Evolutionary conservation across 2,113 vertebrate genomes (phyloP).

Genomic region (Falcunculus frontatus): DNA sequence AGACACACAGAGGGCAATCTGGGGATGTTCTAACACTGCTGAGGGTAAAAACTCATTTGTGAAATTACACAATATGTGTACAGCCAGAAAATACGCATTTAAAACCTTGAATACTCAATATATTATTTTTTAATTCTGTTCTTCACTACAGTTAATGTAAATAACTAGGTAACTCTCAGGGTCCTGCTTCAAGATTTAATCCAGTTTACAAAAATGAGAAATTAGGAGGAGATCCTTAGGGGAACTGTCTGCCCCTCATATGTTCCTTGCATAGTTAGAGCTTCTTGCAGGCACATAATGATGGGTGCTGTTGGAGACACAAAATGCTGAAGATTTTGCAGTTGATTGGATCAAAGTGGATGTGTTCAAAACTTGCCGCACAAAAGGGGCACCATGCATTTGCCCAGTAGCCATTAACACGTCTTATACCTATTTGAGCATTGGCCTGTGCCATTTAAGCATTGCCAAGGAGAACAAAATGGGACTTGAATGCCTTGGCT

Average conservation of each 20-base stretch:
- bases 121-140: background rate
- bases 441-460: background rate
- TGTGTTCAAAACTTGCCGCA: rapidly evolving
- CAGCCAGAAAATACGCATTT: background rate
- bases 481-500: background rate
- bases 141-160: background rate
- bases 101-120: background rate
- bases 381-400: background rate
- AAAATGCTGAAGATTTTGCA: background rate
- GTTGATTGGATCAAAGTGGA: background rate
- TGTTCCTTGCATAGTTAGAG: background rate
- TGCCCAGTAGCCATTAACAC: background rate
- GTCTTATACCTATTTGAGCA: background rate
- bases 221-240: background rate
- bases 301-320: background rate
- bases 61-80: background rate
- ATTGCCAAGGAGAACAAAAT: background rate
- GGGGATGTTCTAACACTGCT: background rate
- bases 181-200: background rate
- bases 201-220: background rate
- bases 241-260: background rate
- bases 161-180: background rate
- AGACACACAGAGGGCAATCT: rapidly evolving
- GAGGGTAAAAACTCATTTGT: background rate
- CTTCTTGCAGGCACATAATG: background rate